phyloP scores from a whole-genome alignment of 2,797 vertebrate species.

The Thamnophis elegans region DNA sequence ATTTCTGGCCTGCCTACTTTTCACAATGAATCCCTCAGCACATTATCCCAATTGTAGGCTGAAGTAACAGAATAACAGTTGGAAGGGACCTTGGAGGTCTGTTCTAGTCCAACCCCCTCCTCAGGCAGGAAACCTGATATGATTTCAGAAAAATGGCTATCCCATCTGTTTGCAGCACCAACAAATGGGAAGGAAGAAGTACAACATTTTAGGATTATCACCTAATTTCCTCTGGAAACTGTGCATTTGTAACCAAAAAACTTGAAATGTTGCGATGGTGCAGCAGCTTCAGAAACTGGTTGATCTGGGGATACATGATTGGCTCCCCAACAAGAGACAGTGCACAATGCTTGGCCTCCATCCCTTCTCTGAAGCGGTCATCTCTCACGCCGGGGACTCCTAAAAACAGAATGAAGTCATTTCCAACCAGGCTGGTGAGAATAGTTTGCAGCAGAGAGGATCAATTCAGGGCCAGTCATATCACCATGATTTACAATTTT shows the following conservation, averaged over 20 bases:
- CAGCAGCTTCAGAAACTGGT: constrained; percentile 83
- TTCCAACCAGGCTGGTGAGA: background rate
- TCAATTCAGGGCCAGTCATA: background rate
- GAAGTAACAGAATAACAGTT: background rate
- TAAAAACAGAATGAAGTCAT: constrained; percentile 51
- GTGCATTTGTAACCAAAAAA: constrained; percentile 94
- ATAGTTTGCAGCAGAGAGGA: background rate
- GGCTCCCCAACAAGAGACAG: constrained; percentile 94
- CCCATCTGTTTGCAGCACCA: background rate
- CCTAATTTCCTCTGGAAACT: constrained; percentile 93
- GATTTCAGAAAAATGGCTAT: background rate
- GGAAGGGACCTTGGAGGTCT: background rate
- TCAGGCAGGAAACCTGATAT: background rate
- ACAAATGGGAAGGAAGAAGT: background rate
- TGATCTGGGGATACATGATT: constrained; percentile 96
- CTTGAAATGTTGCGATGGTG: constrained; percentile 85
- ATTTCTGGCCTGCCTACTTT: background rate
- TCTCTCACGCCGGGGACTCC: constrained; percentile 86
- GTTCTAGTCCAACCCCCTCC: background rate
- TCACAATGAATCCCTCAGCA: background rate
- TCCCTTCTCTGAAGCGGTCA: constrained; percentile 83
- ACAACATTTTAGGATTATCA: constrained; percentile 50
- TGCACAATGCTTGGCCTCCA: constrained; percentile 86
- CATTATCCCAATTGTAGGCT: background rate
- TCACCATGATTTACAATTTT: background rate